phyloP scores from a whole-genome alignment of 1,140 invertebrate species.

The Apis florea region DNA sequence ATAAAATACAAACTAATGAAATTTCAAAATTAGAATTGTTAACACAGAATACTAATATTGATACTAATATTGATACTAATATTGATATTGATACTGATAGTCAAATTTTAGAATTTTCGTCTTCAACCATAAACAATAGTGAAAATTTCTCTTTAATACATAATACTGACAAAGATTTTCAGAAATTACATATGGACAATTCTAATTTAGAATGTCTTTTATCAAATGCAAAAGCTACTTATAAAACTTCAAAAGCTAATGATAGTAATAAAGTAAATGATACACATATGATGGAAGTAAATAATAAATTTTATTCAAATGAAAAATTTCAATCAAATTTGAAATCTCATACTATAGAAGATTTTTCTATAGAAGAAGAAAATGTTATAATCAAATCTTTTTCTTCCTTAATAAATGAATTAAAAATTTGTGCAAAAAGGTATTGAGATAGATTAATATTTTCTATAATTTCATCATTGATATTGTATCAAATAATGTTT shows the following conservation, averaged over 20 bases:
- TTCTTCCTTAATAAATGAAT: constrained; percentile 39
- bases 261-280: background rate
- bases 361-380: background rate
- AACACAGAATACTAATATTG: too few relatives aligned
- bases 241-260: background rate
- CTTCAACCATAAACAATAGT: background rate
- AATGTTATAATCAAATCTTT: constrained; percentile 32
- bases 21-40: background rate
- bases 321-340: background rate
- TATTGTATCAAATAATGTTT: background rate
- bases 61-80: background rate
- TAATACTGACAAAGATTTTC: background rate
- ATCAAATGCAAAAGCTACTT: background rate
- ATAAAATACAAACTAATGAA: background rate
- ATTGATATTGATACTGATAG: background rate
- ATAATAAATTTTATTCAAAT: background rate
- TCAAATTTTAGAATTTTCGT: background rate
- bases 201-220: background rate
- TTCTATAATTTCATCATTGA: background rate
- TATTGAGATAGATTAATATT: constrained; percentile 11
- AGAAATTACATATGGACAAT: background rate
- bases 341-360: background rate
- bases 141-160: background rate
- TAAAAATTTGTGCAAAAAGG: constrained; percentile 51
- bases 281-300: background rate